A percentile compares a stretch with the other conserved stretches of the same genome.
Conservation (phyloP, 2,797 vertebrate species). For the Bovichtus variegatus region DNA sequence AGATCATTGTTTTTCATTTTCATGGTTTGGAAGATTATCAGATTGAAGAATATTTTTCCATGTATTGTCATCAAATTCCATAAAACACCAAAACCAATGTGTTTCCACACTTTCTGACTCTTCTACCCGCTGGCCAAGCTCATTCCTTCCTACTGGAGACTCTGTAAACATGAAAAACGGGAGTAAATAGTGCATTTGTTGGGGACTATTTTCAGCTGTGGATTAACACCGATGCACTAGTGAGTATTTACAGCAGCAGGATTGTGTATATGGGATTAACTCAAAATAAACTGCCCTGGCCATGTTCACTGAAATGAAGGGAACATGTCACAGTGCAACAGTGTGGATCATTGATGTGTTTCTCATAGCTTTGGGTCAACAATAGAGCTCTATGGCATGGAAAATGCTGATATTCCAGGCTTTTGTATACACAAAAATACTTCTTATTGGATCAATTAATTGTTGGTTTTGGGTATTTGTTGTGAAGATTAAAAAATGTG, state of each 20-base stretch:
- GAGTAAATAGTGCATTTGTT: not conserved
- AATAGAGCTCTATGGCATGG: not conserved
- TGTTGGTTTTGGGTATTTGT: no score
- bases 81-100: no score
- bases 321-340: not conserved
- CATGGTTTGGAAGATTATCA: not conserved
- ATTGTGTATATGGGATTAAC: not conserved
- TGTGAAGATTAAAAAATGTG: no score
- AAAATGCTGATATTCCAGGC: not conserved
- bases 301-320: not conserved
- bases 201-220: not conserved
- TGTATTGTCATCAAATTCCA: no score
- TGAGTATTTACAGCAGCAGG: constrained; percentile 14
- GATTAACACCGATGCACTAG: not conserved
- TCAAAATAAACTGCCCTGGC: not conserved
- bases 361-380: not conserved
- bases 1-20: not conserved
- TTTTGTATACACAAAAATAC: not conserved
- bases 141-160: no score
- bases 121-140: no score
- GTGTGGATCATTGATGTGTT: not conserved
- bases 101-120: no score
- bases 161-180: no score
- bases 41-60: no score
- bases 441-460: not conserved